Evolutionary conservation across 1,140 invertebrate species (phyloP).

Genomic region (Scaptodrosophila lebanonensis): DNA sequence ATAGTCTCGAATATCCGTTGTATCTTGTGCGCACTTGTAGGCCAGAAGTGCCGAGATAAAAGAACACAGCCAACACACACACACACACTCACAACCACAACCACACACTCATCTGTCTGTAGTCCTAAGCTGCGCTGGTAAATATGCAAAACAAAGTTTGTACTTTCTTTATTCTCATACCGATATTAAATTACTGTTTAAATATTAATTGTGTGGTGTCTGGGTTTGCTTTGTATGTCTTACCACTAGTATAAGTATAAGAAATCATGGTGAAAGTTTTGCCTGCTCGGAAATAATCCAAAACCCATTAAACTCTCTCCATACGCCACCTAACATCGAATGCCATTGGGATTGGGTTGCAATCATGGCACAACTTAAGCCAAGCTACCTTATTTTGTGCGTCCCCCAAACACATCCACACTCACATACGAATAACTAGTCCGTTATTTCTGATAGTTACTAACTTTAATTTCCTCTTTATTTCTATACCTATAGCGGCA

Average conservation of each 20-base stretch:
- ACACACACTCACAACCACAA: slow-evolving; percentile 25
- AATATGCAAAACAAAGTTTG: slow-evolving; percentile 52
- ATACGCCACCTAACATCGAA: too few relatives aligned
- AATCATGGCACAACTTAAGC: too few relatives aligned
- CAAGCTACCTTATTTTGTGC: slow-evolving; percentile 4
- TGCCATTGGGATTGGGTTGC: too few relatives aligned
- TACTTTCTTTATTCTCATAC: slow-evolving; percentile 12
- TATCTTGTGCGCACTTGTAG: too few relatives aligned
- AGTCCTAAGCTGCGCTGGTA: slow-evolving; percentile 68
- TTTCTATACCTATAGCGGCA: slow-evolving; percentile 80
- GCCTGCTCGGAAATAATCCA: too few relatives aligned
- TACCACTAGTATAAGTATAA: slow-evolving; percentile 32
- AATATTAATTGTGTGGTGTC: slow-evolving; percentile 66
- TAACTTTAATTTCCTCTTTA: too few relatives aligned
- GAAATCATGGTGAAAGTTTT: slow-evolving; percentile 65
- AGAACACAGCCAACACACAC: background rate
- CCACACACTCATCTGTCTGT: slow-evolving; percentile 44
- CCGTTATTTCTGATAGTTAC: too few relatives aligned
- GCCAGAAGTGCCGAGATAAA: too few relatives aligned
- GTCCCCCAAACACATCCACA: slow-evolving; percentile 21
- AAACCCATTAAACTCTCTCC: too few relatives aligned
- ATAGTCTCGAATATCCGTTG: too few relatives aligned
- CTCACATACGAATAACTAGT: too few relatives aligned
- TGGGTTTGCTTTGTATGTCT: slow-evolving; percentile 58
- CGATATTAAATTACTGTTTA: slow-evolving; percentile 18